A percentile compares a stretch with the other conserved stretches of the same genome.
Evolutionary conservation across 2,113 vertebrate species (phyloP).

Genomic region (Clinocottus analis): DNA sequence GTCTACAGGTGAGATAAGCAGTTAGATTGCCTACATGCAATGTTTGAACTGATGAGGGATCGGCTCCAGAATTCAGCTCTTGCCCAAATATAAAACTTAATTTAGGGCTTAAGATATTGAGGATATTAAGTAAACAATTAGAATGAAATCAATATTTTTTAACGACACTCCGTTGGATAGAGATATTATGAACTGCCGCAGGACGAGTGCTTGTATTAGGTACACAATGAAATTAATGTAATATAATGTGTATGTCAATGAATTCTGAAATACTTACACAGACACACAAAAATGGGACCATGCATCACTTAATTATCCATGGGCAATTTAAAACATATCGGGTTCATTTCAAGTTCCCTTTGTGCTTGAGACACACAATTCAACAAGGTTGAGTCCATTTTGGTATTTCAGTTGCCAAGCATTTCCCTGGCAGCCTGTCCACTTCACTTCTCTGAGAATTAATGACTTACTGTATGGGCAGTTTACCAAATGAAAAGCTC

Average conservation of each 20-base stretch:
- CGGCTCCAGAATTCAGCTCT: background rate
- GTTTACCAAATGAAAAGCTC: conserved; percentile 59
- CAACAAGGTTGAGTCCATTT: conserved; percentile 22
- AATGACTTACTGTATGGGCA: conserved; percentile 55
- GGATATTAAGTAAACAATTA: conserved; percentile 9
- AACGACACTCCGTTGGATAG: background rate
- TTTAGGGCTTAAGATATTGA: conserved; percentile 1
- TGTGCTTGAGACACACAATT: conserved; percentile 13
- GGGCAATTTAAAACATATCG: background rate
- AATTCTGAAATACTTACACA: background rate
- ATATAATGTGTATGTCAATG: background rate
- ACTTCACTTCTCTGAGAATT: conserved; percentile 50
- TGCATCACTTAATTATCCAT: conserved; percentile 5
- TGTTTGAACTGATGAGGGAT: conserved; percentile 10
- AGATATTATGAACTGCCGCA: background rate
- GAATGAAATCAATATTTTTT: background rate
- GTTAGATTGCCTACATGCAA: background rate
- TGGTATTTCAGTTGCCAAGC: conserved; percentile 32
- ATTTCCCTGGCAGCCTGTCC: conserved; percentile 13
- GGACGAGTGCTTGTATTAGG: background rate
- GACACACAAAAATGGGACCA: background rate
- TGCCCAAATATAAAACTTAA: background rate
- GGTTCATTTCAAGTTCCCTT: conserved; percentile 25
- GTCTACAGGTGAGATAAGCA: conserved; percentile 81
- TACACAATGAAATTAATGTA: background rate